Evolutionary conservation across 2,797 vertebrate species (phyloP), one percentile per base, ranked within the genome.

Genomic region (Lepilemur ruficaudatus): DNA sequence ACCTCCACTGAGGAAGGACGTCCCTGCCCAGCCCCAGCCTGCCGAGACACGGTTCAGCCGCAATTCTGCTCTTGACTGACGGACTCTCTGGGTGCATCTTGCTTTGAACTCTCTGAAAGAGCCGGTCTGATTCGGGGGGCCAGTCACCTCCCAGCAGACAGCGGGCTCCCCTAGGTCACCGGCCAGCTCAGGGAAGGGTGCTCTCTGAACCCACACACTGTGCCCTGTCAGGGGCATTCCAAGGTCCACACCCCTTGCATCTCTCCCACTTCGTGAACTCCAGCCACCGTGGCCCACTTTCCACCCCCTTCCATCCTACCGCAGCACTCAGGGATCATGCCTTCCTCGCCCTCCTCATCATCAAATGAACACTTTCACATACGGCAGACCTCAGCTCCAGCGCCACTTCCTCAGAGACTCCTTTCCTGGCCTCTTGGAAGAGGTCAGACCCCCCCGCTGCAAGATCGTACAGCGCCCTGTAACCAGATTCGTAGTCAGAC

Each of bases 101-200:
- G 63, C 73, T 85, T 17, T 57, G 57, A 89, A 92, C 15, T 38
- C 90, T 83, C 15, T 57, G 38, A 83, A 93, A 86, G 50, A 50
- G 4, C 23, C 2, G 1, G 52, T 55, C n/a, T 46, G 38, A 57
- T n/a, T 61, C 55, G 38, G 1, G 43, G 18, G 23, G 25, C 15
- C 13, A 23, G 41, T 15, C 46, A 65, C 55, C 5, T 35, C 48
- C 22, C 6, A 89, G 23, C 48, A 7, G 4, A 11, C 7, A 43
- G 35, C 25, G 28, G 32, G n/a, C 55, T 67, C 25, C 82, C 50
- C 20, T 35, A 28, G 46, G 70, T 86, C 28, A 46, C 0, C 57
- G 65, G 70, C 23, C 35, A n/a, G 46, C 22, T n/a, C 83, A 14
- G 2, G 23, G 35, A n/a, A 35, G 59, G 57, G 9, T 46, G 5